Percentiles rank a stretch among this genome's conserved stretches.
Evolutionary conservation across 2,888 invertebrate genomes (phyloP).

Genomic region (Limnephilus auricula): DNA sequence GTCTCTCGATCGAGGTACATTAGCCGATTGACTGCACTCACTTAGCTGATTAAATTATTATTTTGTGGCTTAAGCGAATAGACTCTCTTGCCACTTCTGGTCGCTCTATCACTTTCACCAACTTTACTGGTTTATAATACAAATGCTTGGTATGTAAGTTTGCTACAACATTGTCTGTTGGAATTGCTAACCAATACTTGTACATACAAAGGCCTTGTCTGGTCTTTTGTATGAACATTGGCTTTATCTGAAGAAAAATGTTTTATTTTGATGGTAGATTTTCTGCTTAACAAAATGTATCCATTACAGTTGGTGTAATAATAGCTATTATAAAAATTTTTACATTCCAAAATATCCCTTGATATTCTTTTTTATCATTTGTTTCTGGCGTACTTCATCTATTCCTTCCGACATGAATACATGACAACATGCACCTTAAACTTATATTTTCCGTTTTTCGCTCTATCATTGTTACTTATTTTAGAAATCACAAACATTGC

Average conservation of each 20-base stretch:
- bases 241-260: neutral
- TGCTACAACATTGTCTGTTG: neutral
- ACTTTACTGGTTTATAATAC: slow-evolving; percentile 28
- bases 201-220: neutral
- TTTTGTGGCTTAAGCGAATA: slow-evolving; percentile 14
- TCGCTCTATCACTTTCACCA: slow-evolving; percentile 32
- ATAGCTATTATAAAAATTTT: too few relatives aligned
- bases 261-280: neutral
- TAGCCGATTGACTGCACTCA: slow-evolving; percentile 40
- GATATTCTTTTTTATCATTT: neutral
- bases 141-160: neutral
- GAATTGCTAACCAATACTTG: neutral
- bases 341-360: too few relatives aligned
- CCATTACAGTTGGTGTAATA: too few relatives aligned
- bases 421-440: neutral
- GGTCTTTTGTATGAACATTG: neutral
- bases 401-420: neutral
- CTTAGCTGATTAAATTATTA: slow-evolving; percentile 26
- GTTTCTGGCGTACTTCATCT: neutral
- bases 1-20: neutral
- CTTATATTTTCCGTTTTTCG: neutral
- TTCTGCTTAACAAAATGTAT: neutral
- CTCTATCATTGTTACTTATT: slow-evolving; percentile 19
- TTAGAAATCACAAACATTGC: slow-evolving; percentile 32
- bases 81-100: neutral